phyloP scores from a whole-genome alignment of 2,797 vertebrate species.

The Pantherophis vulpinus region DNA sequence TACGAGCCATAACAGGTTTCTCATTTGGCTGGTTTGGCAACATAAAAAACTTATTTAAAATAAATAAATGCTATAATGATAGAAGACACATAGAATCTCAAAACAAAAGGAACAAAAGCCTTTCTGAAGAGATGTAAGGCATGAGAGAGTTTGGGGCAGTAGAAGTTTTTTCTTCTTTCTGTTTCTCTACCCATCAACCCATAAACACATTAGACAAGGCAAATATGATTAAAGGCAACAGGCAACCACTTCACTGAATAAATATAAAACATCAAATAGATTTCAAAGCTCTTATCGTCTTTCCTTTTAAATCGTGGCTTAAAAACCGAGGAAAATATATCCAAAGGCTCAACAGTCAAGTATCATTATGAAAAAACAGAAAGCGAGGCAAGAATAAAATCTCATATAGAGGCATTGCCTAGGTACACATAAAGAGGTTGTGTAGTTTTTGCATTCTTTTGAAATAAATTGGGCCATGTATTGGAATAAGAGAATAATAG shows the following conservation, averaged over 20 bases:
- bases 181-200: slow-evolving; percentile 26
- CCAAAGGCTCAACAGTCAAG: slow-evolving; percentile 26
- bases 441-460: background rate
- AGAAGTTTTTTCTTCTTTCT: slow-evolving; percentile 1
- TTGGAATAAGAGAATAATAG: background rate
- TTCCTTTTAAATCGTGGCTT: slow-evolving; percentile 25
- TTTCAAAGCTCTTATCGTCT: slow-evolving; percentile 26
- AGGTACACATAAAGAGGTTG: background rate
- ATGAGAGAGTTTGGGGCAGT: rapidly evolving
- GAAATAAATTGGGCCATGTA: slow-evolving; percentile 4
- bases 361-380: slow-evolving; percentile 23
- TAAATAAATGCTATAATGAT: background rate
- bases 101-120: background rate
- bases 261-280: slow-evolving; percentile 46
- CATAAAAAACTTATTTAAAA: background rate
- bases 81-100: background rate
- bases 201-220: slow-evolving; percentile 32
- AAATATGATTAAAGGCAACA: slow-evolving; percentile 42
- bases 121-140: background rate
- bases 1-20: background rate
- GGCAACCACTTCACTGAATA: slow-evolving; percentile 37
- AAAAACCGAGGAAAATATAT: slow-evolving; percentile 36
- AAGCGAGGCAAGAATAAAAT: background rate
- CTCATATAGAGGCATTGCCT: background rate
- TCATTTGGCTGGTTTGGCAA: background rate